phyloP scores from a whole-genome alignment of 2,888 invertebrate genomes.

The Acleris sparsana region DNA sequence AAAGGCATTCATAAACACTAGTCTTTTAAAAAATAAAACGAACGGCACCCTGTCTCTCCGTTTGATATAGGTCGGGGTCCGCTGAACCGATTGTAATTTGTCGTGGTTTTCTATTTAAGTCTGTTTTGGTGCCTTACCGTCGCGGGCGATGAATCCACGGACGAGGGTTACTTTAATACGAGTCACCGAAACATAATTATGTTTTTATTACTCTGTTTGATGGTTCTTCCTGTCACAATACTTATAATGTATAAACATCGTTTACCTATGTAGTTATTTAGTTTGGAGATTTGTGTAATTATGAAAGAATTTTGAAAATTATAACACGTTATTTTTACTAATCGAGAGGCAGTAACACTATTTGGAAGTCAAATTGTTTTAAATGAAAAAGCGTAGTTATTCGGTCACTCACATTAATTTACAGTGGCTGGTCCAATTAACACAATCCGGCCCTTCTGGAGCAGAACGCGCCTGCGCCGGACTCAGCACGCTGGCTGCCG shows the following conservation, averaged over 20 bases:
- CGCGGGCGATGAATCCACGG: conserved; percentile 31
- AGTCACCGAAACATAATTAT: conserved; percentile 18
- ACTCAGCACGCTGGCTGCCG: conserved; percentile 11
- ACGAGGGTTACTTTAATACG: conserved; percentile 31
- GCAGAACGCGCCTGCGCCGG: conserved; percentile 30
- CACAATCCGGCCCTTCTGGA: conserved; percentile 34
- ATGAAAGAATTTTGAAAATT: too few species aligned
- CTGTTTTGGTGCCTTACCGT: conserved; percentile 28
- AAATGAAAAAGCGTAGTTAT: conserved; percentile 48
- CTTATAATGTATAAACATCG: too few species aligned
- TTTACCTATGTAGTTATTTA: too few species aligned
- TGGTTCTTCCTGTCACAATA: not conserved
- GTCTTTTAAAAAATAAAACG: not conserved
- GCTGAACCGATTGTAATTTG: conserved; percentile 31
- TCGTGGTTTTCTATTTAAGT: conserved; percentile 32
- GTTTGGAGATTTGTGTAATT: too few species aligned
- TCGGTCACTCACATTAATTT: conserved; percentile 62
- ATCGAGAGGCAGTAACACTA: conserved; percentile 9
- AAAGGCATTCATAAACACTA: not conserved
- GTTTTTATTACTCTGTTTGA: conserved; percentile 18
- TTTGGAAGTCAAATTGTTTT: conserved; percentile 39
- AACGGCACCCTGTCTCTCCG: conserved; percentile 9
- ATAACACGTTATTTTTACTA: not conserved
- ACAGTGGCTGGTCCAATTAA: conserved; percentile 47
- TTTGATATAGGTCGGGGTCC: conserved; percentile 34